phyloP scores from a whole-genome alignment of 2,888 invertebrate species.

The Melieria crassipennis region DNA sequence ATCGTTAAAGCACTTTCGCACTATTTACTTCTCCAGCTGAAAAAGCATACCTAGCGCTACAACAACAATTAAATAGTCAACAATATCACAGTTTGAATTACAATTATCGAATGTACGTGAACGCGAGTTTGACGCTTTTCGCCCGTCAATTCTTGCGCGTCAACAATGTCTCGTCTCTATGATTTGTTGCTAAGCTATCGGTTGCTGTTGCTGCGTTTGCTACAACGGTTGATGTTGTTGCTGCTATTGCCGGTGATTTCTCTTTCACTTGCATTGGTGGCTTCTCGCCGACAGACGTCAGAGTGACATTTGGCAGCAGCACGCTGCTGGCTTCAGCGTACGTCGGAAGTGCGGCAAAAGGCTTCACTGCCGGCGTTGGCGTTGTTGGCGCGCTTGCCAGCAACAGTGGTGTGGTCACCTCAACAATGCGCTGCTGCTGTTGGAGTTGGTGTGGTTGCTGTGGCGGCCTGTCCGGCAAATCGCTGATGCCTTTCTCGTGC shows the following conservation, averaged over 20 bases:
- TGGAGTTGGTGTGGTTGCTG: constrained; percentile 21
- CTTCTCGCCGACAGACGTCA: constrained; percentile 27
- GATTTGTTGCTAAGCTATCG: not conserved
- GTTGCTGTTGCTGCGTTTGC: constrained; percentile 31
- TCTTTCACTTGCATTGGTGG: constrained; percentile 8
- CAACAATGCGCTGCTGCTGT: constrained; percentile 30
- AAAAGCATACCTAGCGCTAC: no score
- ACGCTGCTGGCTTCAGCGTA: constrained; percentile 32
- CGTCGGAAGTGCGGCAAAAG: constrained; percentile 34
- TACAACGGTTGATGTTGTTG: constrained; percentile 24
- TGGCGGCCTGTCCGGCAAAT: not conserved
- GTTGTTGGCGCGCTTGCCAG: constrained; percentile 32
- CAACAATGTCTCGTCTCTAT: no score
- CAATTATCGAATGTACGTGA: no score
- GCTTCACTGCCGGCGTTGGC: constrained; percentile 26
- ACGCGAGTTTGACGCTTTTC: no score
- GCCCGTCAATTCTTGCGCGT: constrained; percentile 1
- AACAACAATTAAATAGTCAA: no score
- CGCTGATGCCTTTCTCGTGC: constrained; percentile 50
- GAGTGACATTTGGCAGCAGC: constrained; percentile 16
- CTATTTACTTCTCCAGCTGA: no score
- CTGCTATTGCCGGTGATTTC: constrained; percentile 30
- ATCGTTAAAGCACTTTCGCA: no score
- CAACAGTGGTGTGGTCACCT: constrained; percentile 37
- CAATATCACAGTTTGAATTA: no score